Conservation (phyloP, 2,888 invertebrate genomes). For the Heliconius ethilla region DNA sequence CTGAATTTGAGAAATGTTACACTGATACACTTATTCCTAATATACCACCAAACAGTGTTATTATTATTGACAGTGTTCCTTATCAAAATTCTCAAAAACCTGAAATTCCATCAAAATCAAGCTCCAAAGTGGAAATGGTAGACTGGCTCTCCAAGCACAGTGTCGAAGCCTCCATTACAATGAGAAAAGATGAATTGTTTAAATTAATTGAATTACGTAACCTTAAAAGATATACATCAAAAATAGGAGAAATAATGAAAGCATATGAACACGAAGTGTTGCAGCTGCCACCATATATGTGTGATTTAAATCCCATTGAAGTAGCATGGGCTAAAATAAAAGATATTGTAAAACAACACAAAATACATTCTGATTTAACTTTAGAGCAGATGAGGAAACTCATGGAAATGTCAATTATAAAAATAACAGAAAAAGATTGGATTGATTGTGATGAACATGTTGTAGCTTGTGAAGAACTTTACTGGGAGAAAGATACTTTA, state of each 20-base stretch:
- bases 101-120: conserved; percentile 39
- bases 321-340: conserved; percentile 41
- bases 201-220: conserved; percentile 27
- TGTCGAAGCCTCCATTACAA: conserved; percentile 34
- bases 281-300: conserved; percentile 41
- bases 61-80: conserved; percentile 37
- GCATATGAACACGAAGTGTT: conserved; percentile 31
- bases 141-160: conserved; percentile 42
- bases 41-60: conserved; percentile 38
- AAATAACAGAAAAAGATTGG: conserved; percentile 40
- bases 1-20: conserved; percentile 40
- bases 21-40: conserved; percentile 41
- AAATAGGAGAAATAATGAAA: conserved; percentile 35
- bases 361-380: conserved; percentile 37
- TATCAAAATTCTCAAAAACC: conserved; percentile 38
- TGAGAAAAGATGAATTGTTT: conserved; percentile 36
- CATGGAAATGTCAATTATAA: conserved; percentile 33
- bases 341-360: conserved; percentile 35
- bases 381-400: conserved; percentile 38
- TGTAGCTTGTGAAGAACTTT: conserved; percentile 39
- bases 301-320: conserved; percentile 44
- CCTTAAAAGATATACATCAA: conserved; percentile 25
- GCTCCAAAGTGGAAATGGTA: conserved; percentile 40
- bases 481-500: conserved; percentile 40
- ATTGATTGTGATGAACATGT: conserved; percentile 39